These are phyloP conservation scores for Anoplophora glabripennis DNA, from an alignment of 1,140 invertebrate genomes.

Conservation along the genomic window DNA sequence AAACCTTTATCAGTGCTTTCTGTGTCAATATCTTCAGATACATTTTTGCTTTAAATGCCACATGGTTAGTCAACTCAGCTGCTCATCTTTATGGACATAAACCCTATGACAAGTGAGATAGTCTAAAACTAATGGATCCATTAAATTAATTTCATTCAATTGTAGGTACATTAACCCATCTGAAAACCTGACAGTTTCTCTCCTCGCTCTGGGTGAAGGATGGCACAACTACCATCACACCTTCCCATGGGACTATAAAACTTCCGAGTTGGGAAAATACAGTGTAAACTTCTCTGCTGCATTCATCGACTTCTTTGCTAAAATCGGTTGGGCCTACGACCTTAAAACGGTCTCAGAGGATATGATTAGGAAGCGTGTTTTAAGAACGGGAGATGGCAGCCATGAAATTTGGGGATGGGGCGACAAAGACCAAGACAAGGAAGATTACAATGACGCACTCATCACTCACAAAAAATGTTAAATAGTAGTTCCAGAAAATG, in stretches of 20 bases:
- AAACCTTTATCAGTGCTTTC: no score
- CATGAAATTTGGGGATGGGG: not conserved
- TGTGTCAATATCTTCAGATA: slow-evolving; percentile 67
- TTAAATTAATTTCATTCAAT: slow-evolving; percentile 21
- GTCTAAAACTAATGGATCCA: no score
- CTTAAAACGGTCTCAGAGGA: slow-evolving; percentile 56
- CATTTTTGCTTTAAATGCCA: slow-evolving; percentile 68
- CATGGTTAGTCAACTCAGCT: slow-evolving; percentile 86
- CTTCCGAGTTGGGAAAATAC: slow-evolving; percentile 60
- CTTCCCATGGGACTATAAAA: slow-evolving; percentile 71
- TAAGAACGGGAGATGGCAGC: slow-evolving; percentile 64
- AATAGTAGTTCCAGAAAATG: no score
- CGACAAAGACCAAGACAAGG: no score
- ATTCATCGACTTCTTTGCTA: slow-evolving; percentile 54
- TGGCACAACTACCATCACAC: slow-evolving; percentile 78
- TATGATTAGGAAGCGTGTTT: slow-evolving; percentile 54
- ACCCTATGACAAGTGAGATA: slow-evolving; percentile 65
- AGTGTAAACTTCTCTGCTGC: slow-evolving; percentile 51
- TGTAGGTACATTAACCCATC: slow-evolving; percentile 58
- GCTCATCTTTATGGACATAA: slow-evolving; percentile 75
- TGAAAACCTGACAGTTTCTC: slow-evolving; percentile 59
- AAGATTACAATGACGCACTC: no score
- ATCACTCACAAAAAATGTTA: no score
- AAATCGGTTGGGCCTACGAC: slow-evolving; percentile 64
- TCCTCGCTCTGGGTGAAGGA: slow-evolving; percentile 59